phyloP scores from a whole-genome alignment of 2,113 vertebrate species.

The Electrona antarctica region DNA sequence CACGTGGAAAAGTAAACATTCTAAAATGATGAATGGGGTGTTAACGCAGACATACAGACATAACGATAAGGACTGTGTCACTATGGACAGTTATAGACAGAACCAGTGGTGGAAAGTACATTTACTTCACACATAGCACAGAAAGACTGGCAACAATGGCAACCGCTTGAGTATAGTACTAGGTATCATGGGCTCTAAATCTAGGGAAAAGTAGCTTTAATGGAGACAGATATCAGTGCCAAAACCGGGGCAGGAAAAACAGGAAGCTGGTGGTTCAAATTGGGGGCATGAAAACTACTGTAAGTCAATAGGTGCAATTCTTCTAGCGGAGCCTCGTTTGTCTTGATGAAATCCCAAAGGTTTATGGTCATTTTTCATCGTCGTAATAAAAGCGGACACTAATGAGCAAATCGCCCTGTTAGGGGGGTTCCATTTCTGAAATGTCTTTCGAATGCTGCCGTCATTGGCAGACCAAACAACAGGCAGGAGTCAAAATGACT shows the following conservation, averaged over 20 bases:
- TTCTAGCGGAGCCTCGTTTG: slow-evolving; percentile 64
- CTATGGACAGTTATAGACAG: slow-evolving; percentile 16
- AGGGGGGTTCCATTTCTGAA: slow-evolving; percentile 56
- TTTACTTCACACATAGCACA: slow-evolving; percentile 2
- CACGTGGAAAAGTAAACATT: slow-evolving; percentile 17
- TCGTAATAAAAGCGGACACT: slow-evolving; percentile 80
- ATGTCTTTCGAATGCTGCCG: slow-evolving; percentile 80
- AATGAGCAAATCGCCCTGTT: slow-evolving; percentile 78
- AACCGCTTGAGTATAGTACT: slow-evolving; percentile 23
- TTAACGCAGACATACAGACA: background rate
- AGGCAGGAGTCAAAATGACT: slow-evolving; percentile 69
- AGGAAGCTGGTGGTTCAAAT: slow-evolving; percentile 82
- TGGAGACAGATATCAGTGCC: slow-evolving; percentile 73
- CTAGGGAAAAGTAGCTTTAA: slow-evolving; percentile 67
- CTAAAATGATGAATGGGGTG: slow-evolving; percentile 3
- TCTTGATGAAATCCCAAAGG: slow-evolving; percentile 71
- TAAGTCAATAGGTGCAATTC: slow-evolving; percentile 82
- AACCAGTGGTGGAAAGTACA: background rate
- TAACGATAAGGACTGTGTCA: slow-evolving; percentile 28
- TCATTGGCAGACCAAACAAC: slow-evolving; percentile 79
- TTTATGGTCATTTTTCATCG: slow-evolving; percentile 77
- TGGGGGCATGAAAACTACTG: slow-evolving; percentile 83
- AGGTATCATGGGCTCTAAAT: slow-evolving; percentile 56
- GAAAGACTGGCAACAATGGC: slow-evolving; percentile 28
- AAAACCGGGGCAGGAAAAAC: slow-evolving; percentile 75